Evolutionary conservation across 1,140 invertebrate genomes (phyloP), one percentile per base, ranked within the genome.

Genomic region (Polypedilum pembai): DNA sequence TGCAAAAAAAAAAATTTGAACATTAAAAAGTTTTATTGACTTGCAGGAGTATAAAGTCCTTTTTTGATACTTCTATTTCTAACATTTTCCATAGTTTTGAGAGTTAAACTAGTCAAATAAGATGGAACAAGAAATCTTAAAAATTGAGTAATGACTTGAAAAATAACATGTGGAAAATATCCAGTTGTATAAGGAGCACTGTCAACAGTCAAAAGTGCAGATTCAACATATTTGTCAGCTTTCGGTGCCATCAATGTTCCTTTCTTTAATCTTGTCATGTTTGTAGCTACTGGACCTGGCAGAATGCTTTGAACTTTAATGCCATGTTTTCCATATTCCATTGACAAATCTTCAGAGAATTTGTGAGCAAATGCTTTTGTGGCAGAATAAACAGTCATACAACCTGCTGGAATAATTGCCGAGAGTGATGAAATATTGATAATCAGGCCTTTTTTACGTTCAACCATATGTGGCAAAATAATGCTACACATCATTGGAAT

Each of bases 391-490:
- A 97, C 88, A 10, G 90, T 87, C 1, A 98, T 84, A 56, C 98
- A 84, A 5, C 95, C 94, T 76, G 88, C 88, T 0, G 94, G 94
- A 76, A 91, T 89, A 1, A 88, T 82, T 1, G 91, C 92, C 0
- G 93, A 87, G 0, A 90, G 88, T 10, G 97, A 99, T 0, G 95
- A 92, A 40, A 99, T 85, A 81, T 98, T 99, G 69, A 99, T 91
- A 40, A 99, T 87, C 0, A 97, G 88, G 8, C 97, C 98, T 76
- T 89, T 89, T 40, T 88, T 87, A 73, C 91, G 87, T 77, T 92
- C 86, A 66, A 93, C 88, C 97, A 99, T 98, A 15, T 86, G 87
- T 0, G 96, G 95, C 77, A 99, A 83, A 0, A 96, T 87, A 0
- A 98, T 84, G 40, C 88, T 86, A 18, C 90, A 92, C 92, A 97